Base-by-base conservation (phyloP, 1,140 invertebrate genomes). In the Melipona quadrifasciata region DNA sequence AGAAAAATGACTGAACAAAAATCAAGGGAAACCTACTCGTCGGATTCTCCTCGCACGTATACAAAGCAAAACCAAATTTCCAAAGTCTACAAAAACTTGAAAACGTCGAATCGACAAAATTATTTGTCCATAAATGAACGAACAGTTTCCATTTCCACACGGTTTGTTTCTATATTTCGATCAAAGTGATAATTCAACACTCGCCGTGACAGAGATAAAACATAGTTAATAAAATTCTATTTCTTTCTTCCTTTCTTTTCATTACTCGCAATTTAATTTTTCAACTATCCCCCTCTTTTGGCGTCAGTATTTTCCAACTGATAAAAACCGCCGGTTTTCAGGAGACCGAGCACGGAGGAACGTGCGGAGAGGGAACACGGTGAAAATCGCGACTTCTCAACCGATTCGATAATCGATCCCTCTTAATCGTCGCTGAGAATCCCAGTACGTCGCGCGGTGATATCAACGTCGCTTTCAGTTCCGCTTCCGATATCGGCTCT, bases 391-490 rank as follows among this genome's bases (percentile, higher is more conserved):
- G 68, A 73, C 82, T 71, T 47, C 39, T 14, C 21, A 31, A 12
- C 68, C n/a, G 53, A 39, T 57, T 39, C 70, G n/a, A 51, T 70
- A 71, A 55, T 61, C 53, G 78, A 51, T 81, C 65, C n/a, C 27
- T 75, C 31, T 73, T 80, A 82, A 82, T 70, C 79, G 84, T 47
- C 55, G 75, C 21, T 24, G 39, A 39, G 65, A 53, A 79, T 39
- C 65, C 82, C 6, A 6, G 83, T 67, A 67, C 82, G 57, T 61
- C 71, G 53, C 34, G 58, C 51, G 47, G 61, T 47, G 82, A 85
- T 85, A 88, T 87, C 68, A 75, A 75, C 76, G 82, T 84, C 87
- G 58, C 82, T 85, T 80, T 78, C 86, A 55, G 75, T 78, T 85
- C 64, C 68, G 72, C 75, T 75, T 85, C 51, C 67, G 68, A 76